phyloP scores from a whole-genome alignment of 1,140 invertebrate species.

The Bombus huntii region DNA sequence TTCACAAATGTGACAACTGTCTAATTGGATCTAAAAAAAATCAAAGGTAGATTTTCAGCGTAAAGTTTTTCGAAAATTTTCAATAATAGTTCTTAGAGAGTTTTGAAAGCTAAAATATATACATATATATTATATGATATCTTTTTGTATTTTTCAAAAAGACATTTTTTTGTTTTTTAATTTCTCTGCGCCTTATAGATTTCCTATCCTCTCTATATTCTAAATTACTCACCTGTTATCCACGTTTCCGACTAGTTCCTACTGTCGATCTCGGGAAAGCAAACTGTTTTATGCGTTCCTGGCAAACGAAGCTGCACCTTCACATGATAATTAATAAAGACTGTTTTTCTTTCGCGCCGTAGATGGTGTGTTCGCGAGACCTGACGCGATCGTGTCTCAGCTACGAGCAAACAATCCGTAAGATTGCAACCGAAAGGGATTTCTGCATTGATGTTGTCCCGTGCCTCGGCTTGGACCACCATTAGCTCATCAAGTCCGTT shows the following conservation, averaged over 20 bases:
- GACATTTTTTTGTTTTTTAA: neutral
- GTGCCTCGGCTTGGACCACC: slow-evolving; percentile 33
- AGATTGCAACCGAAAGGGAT: slow-evolving; percentile 43
- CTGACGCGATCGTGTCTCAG: neutral
- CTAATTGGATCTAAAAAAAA: neutral
- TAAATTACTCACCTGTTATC: neutral
- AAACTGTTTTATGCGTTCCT: neutral
- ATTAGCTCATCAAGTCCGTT: slow-evolving; percentile 69
- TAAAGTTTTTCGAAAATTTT: neutral
- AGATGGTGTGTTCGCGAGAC: neutral
- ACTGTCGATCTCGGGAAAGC: neutral
- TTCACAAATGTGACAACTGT: no score
- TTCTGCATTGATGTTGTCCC: slow-evolving; percentile 45
- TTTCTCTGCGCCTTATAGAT: neutral
- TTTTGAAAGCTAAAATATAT: neutral
- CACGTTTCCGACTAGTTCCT: no score
- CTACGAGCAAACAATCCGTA: slow-evolving; percentile 16
- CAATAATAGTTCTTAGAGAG: neutral
- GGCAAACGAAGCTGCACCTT: neutral
- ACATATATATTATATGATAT: neutral
- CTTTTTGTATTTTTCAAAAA: neutral
- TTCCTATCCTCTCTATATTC: neutral
- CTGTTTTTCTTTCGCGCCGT: neutral
- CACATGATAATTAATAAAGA: slow-evolving; percentile 13
- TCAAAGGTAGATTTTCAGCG: neutral